A percentile compares a stretch with the other conserved stretches of the same genome.
Evolutionary conservation across 2,888 invertebrate species (phyloP).

Genomic region (Alviniconcha strummeri): DNA sequence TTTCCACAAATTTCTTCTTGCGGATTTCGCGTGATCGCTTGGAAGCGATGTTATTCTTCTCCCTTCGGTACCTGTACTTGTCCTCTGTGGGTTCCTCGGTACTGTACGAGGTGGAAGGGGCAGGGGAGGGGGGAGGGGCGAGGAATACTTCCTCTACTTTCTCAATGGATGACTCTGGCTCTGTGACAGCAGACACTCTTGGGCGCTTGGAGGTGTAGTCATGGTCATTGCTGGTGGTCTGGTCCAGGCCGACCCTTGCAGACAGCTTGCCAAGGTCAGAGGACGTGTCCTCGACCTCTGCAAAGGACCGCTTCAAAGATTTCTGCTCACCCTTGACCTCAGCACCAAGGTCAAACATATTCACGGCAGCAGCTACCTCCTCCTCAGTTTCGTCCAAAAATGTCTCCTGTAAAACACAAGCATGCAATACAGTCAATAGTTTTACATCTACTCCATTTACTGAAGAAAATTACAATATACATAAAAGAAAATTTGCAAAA

Average conservation of each 20-base stretch:
- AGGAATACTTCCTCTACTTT: conserved; percentile 1
- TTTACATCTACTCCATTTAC: neutral
- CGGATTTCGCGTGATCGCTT: conserved; percentile 64
- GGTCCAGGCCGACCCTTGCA: neutral
- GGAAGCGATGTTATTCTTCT: conserved; percentile 70
- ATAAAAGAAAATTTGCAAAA: too few relatives aligned
- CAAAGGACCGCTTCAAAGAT: conserved; percentile 7
- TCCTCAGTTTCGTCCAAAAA: conserved; percentile 27
- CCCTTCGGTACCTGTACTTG: conserved; percentile 57
- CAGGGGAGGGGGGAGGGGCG: conserved; percentile 12
- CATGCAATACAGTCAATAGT: neutral
- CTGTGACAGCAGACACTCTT: conserved; percentile 12
- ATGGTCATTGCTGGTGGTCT: conserved; percentile 31
- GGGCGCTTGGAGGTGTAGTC: conserved; percentile 30
- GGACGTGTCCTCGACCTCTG: neutral
- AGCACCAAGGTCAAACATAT: neutral
- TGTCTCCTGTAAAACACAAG: conserved; percentile 25
- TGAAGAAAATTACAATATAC: neutral
- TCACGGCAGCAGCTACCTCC: neutral
- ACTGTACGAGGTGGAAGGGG: conserved; percentile 15
- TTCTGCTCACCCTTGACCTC: neutral
- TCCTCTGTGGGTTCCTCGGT: conserved; percentile 4
- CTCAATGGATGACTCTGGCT: neutral
- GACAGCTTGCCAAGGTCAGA: neutral
- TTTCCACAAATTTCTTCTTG: conserved; percentile 62